phyloP scores from a whole-genome alignment of 2,113 vertebrate genomes.

The Strix aluco region DNA sequence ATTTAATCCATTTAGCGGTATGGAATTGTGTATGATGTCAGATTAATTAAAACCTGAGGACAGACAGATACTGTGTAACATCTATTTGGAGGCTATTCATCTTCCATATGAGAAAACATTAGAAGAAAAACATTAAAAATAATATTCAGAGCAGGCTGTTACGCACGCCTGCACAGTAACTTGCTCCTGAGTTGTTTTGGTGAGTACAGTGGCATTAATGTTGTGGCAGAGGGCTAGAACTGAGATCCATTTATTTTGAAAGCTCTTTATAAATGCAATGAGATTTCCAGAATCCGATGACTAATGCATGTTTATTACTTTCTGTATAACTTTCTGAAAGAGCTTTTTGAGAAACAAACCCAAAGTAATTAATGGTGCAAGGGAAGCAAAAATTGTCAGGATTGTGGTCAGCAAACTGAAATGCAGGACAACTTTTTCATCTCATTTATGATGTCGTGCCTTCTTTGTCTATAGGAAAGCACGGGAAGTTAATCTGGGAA shows the following conservation, averaged over 20 bases:
- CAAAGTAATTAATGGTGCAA: slow-evolving; percentile 29
- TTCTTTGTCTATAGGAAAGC: not conserved
- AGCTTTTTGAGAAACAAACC: slow-evolving; percentile 56
- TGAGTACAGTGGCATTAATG: slow-evolving; percentile 1
- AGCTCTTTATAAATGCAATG: slow-evolving; percentile 13
- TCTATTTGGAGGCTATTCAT: not conserved
- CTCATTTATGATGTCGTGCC: not conserved
- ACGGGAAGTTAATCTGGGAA: not conserved
- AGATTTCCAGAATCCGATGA: slow-evolving; percentile 64
- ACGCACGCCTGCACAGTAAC: not conserved
- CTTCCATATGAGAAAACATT: not conserved
- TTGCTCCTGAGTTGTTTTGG: not conserved
- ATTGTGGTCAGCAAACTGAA: not conserved
- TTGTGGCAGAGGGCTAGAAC: slow-evolving; percentile 28
- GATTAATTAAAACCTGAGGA: not conserved
- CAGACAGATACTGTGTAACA: not conserved
- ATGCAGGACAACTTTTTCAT: not conserved
- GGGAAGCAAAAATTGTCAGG: slow-evolving; percentile 14
- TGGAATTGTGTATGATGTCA: not conserved
- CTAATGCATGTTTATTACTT: slow-evolving; percentile 46
- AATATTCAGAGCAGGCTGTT: not conserved
- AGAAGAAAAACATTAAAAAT: not conserved
- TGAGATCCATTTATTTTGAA: slow-evolving; percentile 57
- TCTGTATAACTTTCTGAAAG: slow-evolving; percentile 47
- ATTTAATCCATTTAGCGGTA: slow-evolving; percentile 1